Conservation (phyloP, 2,797 vertebrate species). For the Hozukius guyotensis region DNA sequence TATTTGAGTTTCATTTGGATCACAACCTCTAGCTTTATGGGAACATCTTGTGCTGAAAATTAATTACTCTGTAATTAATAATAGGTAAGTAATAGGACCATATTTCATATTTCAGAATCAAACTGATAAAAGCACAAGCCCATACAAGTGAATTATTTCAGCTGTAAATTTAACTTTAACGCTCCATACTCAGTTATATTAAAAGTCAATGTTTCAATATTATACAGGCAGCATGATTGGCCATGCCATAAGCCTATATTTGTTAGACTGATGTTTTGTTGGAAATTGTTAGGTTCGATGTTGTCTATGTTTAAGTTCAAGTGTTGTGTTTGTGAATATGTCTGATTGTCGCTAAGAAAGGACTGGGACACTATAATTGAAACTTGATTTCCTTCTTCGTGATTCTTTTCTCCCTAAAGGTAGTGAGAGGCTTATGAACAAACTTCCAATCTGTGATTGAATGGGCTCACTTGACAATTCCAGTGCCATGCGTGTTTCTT, state of each 20-base stretch:
- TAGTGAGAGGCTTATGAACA: not conserved
- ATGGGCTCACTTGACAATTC: not conserved
- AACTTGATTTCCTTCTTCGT: not conserved
- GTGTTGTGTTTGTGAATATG: not conserved
- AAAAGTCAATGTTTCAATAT: not conserved
- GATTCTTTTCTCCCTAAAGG: not conserved
- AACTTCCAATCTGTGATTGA: not conserved
- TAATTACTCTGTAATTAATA: not conserved
- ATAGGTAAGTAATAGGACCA: not conserved
- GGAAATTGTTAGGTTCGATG: not conserved
- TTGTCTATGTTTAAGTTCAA: not conserved
- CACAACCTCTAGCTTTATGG: not conserved
- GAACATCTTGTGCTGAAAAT: conserved; percentile 1
- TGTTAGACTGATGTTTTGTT: not conserved
- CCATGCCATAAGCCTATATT: not conserved
- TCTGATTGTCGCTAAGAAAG: not conserved
- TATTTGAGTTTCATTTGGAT: conserved; percentile 10
- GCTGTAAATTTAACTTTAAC: not conserved
- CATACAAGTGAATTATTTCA: not conserved
- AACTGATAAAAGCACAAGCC: not conserved
- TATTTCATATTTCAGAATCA: not conserved
- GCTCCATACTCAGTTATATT: not conserved
- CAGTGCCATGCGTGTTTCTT: not conserved
- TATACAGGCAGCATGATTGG: not conserved
- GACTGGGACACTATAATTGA: not conserved